Evolutionary conservation across 35 echinoderm and acorn worm genomes (phyloP).

Genomic region (Ptychodera flava): DNA sequence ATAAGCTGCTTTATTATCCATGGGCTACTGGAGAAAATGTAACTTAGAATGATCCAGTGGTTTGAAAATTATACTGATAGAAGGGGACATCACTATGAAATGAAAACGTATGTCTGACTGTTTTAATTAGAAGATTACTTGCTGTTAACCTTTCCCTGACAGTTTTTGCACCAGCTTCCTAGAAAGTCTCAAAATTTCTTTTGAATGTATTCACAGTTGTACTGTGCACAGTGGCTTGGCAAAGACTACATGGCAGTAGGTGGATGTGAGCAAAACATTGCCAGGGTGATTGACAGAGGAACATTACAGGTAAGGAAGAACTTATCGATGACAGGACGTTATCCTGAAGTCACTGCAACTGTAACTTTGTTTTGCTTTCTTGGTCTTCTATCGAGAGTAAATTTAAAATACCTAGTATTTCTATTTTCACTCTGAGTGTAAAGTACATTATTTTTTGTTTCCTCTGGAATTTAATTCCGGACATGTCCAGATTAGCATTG

Average conservation of each 20-base stretch:
- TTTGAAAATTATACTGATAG: not conserved
- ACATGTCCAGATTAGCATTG: no score
- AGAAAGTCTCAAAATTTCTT: no score
- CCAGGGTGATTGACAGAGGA: conserved; percentile 82
- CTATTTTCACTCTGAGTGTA: no score
- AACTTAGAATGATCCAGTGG: not conserved
- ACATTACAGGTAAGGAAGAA: conserved; percentile 68
- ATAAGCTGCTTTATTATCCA: not conserved
- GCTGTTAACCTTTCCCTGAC: no score
- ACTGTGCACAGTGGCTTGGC: conserved; percentile 96
- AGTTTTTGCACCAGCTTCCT: no score
- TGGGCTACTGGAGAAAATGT: not conserved
- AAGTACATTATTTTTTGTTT: conserved; percentile 4
- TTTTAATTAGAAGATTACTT: no score
- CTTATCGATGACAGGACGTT: not conserved
- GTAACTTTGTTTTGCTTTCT: no score
- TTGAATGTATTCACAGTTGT: conserved; percentile 55
- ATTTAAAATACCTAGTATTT: no score
- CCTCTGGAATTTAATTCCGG: no score
- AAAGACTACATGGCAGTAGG: conserved; percentile 74
- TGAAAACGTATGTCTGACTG: not conserved
- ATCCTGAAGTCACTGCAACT: not conserved
- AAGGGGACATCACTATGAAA: not conserved
- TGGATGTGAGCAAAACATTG: conserved; percentile 93
- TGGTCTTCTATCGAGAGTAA: no score